Percentiles rank a stretch among this genome's conserved stretches.
Conservation (phyloP, 2,113 vertebrate genomes). For the Balaeniceps rex region DNA sequence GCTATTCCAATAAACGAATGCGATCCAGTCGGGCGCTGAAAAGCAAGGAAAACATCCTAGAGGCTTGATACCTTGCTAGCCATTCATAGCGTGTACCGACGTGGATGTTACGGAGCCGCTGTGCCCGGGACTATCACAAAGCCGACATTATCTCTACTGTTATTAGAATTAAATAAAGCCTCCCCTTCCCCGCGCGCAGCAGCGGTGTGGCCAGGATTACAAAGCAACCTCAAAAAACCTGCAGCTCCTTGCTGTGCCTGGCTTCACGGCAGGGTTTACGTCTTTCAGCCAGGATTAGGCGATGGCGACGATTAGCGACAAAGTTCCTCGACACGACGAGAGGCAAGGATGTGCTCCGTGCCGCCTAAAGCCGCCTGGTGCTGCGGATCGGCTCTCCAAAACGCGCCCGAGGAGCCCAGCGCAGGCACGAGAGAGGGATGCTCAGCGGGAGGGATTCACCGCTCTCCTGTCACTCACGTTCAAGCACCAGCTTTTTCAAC, state of each 20-base stretch:
- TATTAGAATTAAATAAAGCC: constrained; percentile 10
- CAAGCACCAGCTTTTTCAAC: rapidly evolving
- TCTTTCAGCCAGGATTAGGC: not conserved
- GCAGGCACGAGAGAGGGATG: rapidly evolving
- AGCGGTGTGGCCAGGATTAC: not conserved
- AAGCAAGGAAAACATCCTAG: constrained; percentile 19
- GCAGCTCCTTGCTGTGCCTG: not conserved
- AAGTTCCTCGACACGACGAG: not conserved
- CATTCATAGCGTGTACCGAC: not conserved
- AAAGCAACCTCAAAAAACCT: not conserved
- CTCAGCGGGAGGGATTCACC: not conserved
- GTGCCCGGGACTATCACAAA: not conserved
- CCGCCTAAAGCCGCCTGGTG: not conserved
- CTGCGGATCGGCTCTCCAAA: not conserved
- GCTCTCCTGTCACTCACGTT: not conserved
- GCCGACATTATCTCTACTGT: not conserved
- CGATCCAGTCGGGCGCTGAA: constrained; percentile 1
- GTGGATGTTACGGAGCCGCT: not conserved
- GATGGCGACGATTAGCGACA: not conserved
- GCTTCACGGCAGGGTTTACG: not conserved
- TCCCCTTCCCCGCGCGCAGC: not conserved
- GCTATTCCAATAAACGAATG: constrained; percentile 45
- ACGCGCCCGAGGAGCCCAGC: not conserved
- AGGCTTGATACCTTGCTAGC: not conserved
- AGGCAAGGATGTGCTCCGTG: not conserved